Evolutionary conservation across 2,113 vertebrate genomes (phyloP).

Genomic region (Casuarius casuarius): DNA sequence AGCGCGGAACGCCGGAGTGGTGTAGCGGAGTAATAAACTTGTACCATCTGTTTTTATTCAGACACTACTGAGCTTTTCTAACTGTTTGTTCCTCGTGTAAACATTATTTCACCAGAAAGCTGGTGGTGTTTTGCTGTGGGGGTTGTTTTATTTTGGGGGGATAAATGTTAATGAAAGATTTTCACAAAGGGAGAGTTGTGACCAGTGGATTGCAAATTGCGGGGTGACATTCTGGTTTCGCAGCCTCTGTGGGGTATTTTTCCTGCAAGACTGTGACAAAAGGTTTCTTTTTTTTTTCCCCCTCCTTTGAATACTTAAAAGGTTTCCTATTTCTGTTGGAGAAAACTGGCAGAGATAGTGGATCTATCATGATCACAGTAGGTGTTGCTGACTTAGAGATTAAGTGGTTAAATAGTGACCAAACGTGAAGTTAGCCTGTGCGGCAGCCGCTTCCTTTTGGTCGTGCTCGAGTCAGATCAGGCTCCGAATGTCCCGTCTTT

Average conservation of each 20-base stretch:
- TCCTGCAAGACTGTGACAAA: background rate
- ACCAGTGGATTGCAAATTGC: background rate
- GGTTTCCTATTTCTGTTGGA: conserved; percentile 30
- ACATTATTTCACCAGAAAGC: background rate
- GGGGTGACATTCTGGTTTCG: background rate
- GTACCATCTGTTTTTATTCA: background rate
- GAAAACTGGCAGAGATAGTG: conserved; percentile 59
- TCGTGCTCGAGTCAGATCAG: background rate
- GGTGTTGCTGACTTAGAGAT: conserved; percentile 55
- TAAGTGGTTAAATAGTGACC: conserved; percentile 59
- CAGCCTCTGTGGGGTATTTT: background rate
- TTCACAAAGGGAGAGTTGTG: background rate
- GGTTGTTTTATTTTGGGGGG: background rate
- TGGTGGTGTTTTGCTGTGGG: background rate
- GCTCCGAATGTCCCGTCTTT: background rate
- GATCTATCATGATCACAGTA: conserved; percentile 49
- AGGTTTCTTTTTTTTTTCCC: conserved; percentile 44
- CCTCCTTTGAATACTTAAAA: conserved; percentile 47
- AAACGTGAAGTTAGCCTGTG: conserved; percentile 16
- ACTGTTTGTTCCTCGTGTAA: background rate
- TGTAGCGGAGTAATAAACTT: background rate
- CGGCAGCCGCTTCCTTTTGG: background rate
- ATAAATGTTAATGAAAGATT: background rate
- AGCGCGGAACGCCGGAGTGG: background rate
- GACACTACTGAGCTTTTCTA: background rate